Conservation (phyloP, 1,140 invertebrate genomes). For the Myzus persicae region DNA sequence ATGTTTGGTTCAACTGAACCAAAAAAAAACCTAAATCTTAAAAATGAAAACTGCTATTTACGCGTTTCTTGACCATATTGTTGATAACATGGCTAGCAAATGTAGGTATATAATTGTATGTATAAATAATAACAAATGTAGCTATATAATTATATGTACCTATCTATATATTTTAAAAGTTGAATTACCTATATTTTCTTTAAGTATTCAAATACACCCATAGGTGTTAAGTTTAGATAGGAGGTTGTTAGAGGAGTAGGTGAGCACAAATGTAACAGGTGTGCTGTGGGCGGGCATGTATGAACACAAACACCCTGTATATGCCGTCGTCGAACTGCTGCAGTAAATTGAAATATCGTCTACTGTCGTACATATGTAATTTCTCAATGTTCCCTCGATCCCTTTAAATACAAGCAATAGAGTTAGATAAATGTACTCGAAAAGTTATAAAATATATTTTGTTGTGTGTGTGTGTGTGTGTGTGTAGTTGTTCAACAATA, state of each 20-base stretch:
- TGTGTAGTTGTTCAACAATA: constrained; percentile 13
- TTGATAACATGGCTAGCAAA: neutral
- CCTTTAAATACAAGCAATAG: neutral
- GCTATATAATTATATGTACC: too few relatives aligned
- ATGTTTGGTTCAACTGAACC: neutral
- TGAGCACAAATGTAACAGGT: too few relatives aligned
- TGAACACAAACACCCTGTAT: neutral
- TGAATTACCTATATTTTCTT: too few relatives aligned
- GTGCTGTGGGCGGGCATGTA: neutral
- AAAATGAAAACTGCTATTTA: neutral
- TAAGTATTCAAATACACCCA: neutral
- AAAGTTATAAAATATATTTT: neutral
- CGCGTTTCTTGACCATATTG: neutral
- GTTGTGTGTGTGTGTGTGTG: neutral
- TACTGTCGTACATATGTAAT: neutral
- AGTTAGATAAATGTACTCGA: neutral
- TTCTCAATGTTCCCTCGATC: neutral
- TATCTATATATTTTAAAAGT: too few relatives aligned
- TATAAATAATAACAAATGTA: too few relatives aligned
- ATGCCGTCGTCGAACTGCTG: neutral
- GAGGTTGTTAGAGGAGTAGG: too few relatives aligned
- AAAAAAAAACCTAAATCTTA: too few relatives aligned
- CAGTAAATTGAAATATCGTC: neutral
- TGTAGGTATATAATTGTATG: too few relatives aligned
- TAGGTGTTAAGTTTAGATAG: too few relatives aligned